Base-by-base conservation (phyloP, 1,140 invertebrate genomes). In the Drosophila subobscura region DNA sequence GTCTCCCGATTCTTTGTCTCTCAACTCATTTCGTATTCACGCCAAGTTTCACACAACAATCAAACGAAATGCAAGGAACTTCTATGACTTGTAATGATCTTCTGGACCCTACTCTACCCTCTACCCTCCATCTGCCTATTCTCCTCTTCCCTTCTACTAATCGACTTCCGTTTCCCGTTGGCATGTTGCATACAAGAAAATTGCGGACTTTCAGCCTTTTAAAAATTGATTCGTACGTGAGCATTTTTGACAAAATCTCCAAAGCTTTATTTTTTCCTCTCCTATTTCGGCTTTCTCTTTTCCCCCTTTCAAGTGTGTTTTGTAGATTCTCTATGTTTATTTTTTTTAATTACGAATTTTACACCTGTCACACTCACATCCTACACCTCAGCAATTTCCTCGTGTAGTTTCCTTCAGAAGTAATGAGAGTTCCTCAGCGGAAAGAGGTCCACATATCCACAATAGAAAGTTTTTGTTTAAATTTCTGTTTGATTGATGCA, bases 161-260 rank as follows among this genome's bases (percentile, higher is more conserved):
- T 72, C 66, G 56, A 67, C 64, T 81, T 85, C 83, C 76, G 79
- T 71, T 77, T 76, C 49, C 75, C 45, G 60, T 42, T 60, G 77
- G 67, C 77, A 72, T 85, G 80, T 85, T 85, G 80, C 80, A 86
- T 80, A 71, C 77, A 86, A 86, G 80, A 85, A 85, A 77, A 80
- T 86, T 65, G 53, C 52, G 64, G 68, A 68, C 78, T 71, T 10
- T 12, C 33, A 37, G 33, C 33, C 33, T 83, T 51, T 29, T 40
- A 51, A 61, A 77, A 80, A 83, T 77, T 80, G 81, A 71, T 81
- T 70, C 57, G 81, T 86, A 85, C 80, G 80, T 85, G 80, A 85
- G 79, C 80, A 33, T 80, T 85, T 85, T 86, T 70, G 50, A 68
- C 49, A 50, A 85, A 70, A 52, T 72, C 25, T 66, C 46, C 14